A percentile compares a stretch with the other conserved stretches of the same genome.
phyloP scores from a whole-genome alignment of 2,888 invertebrate species.

The Pherbina coryleti region DNA sequence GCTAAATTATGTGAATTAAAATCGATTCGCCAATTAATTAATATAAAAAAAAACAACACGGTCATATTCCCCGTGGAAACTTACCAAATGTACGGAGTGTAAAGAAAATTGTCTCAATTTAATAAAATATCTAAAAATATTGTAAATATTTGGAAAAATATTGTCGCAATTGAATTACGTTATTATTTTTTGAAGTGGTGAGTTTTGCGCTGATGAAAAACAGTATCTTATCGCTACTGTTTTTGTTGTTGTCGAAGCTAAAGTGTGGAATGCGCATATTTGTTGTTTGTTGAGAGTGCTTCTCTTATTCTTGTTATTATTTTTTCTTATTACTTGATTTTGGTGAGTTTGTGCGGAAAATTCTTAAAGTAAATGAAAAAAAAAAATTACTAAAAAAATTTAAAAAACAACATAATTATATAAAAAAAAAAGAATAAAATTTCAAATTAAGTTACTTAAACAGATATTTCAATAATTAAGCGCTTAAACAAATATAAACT shows the following conservation, averaged over 20 bases:
- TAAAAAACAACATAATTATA: background rate
- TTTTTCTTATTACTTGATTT: background rate
- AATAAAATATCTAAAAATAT: background rate
- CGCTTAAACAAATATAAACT: background rate
- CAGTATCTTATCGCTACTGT: constrained; percentile 30
- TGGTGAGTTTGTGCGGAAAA: constrained; percentile 7
- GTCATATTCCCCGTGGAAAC: background rate
- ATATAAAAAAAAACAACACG: background rate
- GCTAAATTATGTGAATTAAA: constrained; percentile 26
- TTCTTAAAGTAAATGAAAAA: constrained; percentile 2
- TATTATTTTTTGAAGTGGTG: constrained; percentile 19
- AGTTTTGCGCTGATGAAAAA: background rate
- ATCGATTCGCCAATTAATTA: constrained; percentile 26
- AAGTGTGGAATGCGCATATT: constrained; percentile 26
- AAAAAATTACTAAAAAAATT: background rate
- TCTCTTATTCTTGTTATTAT: background rate
- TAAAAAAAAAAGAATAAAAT: background rate
- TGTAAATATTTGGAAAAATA: background rate
- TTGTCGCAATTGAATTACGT: background rate
- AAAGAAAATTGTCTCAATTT: background rate
- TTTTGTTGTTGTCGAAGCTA: background rate
- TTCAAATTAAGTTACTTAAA: background rate
- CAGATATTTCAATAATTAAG: background rate
- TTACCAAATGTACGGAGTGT: background rate
- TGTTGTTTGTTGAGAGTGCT: constrained; percentile 15